Conservation (phyloP, 2,888 invertebrate species). For the Tuta absoluta region DNA sequence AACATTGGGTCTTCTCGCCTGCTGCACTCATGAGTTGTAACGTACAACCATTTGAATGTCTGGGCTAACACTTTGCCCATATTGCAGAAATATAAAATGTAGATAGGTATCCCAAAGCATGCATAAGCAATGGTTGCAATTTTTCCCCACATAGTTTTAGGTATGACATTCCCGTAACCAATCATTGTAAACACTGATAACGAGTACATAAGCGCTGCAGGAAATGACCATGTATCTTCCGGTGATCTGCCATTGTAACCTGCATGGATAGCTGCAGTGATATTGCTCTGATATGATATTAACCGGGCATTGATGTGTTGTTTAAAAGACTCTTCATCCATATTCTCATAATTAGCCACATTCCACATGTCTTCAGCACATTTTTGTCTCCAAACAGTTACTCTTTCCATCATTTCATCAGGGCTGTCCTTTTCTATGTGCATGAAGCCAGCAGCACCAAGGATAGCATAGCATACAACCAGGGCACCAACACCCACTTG, state of each 20-base stretch:
- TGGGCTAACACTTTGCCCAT: slow-evolving; percentile 93
- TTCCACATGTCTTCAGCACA: slow-evolving; percentile 86
- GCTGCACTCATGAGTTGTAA: slow-evolving; percentile 88
- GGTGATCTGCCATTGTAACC: slow-evolving; percentile 87
- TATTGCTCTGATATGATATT: slow-evolving; percentile 84
- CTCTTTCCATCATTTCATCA: slow-evolving; percentile 74
- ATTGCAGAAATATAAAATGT: slow-evolving; percentile 92
- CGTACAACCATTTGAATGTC: slow-evolving; percentile 90
- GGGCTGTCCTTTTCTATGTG: slow-evolving; percentile 86
- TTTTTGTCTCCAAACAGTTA: slow-evolving; percentile 74
- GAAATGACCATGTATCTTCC: slow-evolving; percentile 91
- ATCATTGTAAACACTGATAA: slow-evolving; percentile 95
- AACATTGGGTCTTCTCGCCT: slow-evolving; percentile 66
- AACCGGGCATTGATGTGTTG: slow-evolving; percentile 82
- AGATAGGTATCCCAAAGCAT: slow-evolving; percentile 92
- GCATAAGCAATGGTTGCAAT: slow-evolving; percentile 92
- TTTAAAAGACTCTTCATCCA: slow-evolving; percentile 85
- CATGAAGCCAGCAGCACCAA: slow-evolving; percentile 91
- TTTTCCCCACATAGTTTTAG: slow-evolving; percentile 91
- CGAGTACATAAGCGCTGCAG: slow-evolving; percentile 93
- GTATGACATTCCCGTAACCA: slow-evolving; percentile 93
- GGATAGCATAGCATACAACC: slow-evolving; percentile 92
- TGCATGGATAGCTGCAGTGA: slow-evolving; percentile 84
- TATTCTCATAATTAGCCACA: slow-evolving; percentile 84
- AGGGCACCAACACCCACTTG: slow-evolving; percentile 94